Evolutionary conservation across 2,113 vertebrate genomes (phyloP).

Genomic region (Diphyllodes magnificus): DNA sequence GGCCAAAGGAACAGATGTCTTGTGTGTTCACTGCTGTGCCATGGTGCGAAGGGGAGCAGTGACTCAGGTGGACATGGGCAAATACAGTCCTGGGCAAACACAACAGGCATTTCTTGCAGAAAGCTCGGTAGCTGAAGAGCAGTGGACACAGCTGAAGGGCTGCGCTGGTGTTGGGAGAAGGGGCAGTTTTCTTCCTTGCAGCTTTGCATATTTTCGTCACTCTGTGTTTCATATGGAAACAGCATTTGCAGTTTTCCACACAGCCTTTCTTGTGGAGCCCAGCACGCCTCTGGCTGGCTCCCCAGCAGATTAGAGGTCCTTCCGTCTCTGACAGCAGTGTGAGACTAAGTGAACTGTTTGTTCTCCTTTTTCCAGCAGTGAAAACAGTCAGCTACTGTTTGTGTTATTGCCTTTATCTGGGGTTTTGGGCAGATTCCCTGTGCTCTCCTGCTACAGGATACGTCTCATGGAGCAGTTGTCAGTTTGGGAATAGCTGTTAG

Average conservation of each 20-base stretch:
- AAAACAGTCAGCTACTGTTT: neutral
- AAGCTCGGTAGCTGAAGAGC: neutral
- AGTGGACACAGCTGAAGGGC: neutral
- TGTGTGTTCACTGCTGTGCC: neutral
- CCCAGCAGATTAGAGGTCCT: neutral
- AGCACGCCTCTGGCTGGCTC: neutral
- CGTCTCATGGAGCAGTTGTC: neutral
- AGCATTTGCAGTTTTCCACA: neutral
- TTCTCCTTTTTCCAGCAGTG: neutral
- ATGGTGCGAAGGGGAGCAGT: neutral
- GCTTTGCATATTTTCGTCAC: neutral
- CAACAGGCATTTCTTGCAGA: neutral
- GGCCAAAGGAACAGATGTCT: neutral
- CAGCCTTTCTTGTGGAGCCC: neutral
- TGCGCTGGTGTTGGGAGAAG: neutral
- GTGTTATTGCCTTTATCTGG: neutral
- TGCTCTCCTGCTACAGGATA: neutral
- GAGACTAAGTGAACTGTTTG: conserved; percentile 24
- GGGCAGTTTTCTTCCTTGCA: neutral
- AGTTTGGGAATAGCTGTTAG: neutral
- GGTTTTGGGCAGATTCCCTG: neutral
- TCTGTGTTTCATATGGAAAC: neutral
- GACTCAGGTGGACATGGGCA: neutral
- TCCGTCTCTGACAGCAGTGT: neutral
- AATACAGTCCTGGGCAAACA: neutral